phyloP scores from a whole-genome alignment of 2,113 vertebrate genomes.

The Mesoclemmys tuberculata region DNA sequence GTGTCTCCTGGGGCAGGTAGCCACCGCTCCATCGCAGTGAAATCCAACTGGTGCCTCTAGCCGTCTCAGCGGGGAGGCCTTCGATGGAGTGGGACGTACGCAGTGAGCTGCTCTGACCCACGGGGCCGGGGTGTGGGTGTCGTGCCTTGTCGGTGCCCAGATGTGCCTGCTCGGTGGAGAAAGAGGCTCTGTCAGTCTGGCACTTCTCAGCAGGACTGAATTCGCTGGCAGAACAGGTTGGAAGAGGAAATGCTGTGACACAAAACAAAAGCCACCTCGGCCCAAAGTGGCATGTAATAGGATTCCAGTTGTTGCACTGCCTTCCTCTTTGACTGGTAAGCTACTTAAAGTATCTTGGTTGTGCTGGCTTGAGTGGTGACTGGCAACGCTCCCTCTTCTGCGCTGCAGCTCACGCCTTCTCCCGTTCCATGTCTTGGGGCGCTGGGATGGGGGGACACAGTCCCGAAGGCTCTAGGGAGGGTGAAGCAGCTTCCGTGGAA shows the following conservation, averaged over 20 bases:
- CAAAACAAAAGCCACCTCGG: neutral
- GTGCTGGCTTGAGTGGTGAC: neutral
- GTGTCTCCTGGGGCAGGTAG: neutral
- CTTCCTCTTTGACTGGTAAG: neutral
- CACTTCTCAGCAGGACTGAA: neutral
- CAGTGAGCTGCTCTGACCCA: neutral
- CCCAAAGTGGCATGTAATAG: neutral
- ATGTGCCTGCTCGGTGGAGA: neutral
- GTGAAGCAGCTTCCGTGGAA: neutral
- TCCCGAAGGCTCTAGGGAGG: neutral
- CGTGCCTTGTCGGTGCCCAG: too few relatives aligned
- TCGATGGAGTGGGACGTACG: neutral
- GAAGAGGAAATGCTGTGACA: neutral
- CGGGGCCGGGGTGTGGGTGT: neutral
- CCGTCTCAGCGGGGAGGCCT: neutral
- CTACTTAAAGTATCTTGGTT: neutral
- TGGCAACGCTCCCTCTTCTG: neutral
- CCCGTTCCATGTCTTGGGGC: neutral
- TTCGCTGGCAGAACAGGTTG: neutral
- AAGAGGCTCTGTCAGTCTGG: neutral
- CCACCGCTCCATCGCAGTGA: neutral
- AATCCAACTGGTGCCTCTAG: neutral
- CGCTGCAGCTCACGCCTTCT: rapidly evolving
- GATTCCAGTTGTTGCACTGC: neutral
- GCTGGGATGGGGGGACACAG: neutral